Evolutionary conservation across 2,113 vertebrate genomes (phyloP).

Genomic region (Rhinolophus sinicus): DNA sequence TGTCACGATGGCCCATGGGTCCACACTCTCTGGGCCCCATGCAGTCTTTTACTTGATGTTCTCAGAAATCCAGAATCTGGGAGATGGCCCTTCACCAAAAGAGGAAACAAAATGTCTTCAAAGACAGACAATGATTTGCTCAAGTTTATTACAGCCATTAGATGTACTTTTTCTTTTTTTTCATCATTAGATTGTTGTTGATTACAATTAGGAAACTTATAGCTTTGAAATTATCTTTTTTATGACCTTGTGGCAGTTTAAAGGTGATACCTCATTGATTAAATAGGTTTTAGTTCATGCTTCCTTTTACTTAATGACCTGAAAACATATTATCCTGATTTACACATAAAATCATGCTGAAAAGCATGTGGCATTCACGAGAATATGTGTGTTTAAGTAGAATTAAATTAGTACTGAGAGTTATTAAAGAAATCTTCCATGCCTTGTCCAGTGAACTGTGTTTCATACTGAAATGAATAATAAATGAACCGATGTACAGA

Average conservation of each 20-base stretch:
- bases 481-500: slow-evolving; percentile 83
- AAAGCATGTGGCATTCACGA: slow-evolving; percentile 89
- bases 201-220: slow-evolving; percentile 93
- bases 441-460: slow-evolving; percentile 86
- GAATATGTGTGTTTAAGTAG: slow-evolving; percentile 92
- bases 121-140: slow-evolving; percentile 74
- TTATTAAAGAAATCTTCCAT: slow-evolving; percentile 91
- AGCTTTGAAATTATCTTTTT: slow-evolving; percentile 93
- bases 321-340: slow-evolving; percentile 94
- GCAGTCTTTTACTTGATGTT: background rate
- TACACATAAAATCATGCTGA: slow-evolving; percentile 92
- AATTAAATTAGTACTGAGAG: slow-evolving; percentile 92
- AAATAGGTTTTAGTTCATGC: slow-evolving; percentile 93
- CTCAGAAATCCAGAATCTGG: slow-evolving; percentile 27
- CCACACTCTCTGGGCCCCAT: background rate
- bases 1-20: accelerated
- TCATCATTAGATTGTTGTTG: slow-evolving; percentile 91
- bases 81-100: slow-evolving; percentile 36
- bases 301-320: slow-evolving; percentile 94
- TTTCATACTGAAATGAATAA: slow-evolving; percentile 87
- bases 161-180: slow-evolving; percentile 72
- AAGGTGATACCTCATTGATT: slow-evolving; percentile 94
- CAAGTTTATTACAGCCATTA: slow-evolving; percentile 82
- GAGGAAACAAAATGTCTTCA: slow-evolving; percentile 60
- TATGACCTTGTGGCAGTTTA: slow-evolving; percentile 92